These are phyloP conservation scores for Pristiophorus japonicus DNA, from an alignment of 2,113 vertebrate species.

Conservation along the genomic window DNA sequence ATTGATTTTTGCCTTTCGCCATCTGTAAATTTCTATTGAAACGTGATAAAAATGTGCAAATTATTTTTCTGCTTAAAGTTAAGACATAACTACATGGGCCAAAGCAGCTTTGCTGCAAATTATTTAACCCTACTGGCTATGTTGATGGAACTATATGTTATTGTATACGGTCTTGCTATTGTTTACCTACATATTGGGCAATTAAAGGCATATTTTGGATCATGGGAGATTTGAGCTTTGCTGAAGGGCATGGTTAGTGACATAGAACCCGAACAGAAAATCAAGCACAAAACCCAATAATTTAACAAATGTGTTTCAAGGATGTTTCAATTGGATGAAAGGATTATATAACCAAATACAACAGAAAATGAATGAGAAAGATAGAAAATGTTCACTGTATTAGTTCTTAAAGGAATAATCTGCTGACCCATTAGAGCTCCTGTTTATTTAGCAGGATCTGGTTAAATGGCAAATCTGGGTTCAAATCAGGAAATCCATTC, in stretches of 20 bases:
- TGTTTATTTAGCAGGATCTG: not conserved
- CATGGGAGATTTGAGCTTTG: not conserved
- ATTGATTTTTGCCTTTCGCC: slow-evolving; percentile 49
- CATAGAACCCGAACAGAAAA: not conserved
- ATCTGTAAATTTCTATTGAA: slow-evolving; percentile 52
- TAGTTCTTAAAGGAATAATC: not conserved
- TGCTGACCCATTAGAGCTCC: not conserved
- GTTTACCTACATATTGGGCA: not conserved
- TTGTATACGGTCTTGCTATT: not conserved
- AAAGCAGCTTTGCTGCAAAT: not conserved
- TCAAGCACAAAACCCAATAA: not conserved
- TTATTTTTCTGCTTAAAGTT: slow-evolving; percentile 41
- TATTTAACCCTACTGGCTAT: not conserved
- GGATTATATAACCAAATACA: not conserved
- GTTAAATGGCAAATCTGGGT: not conserved
- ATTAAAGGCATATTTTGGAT: not conserved
- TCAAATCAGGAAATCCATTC: not conserved
- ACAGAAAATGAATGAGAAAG: not conserved
- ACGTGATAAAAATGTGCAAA: slow-evolving; percentile 49
- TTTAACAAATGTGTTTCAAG: not conserved
- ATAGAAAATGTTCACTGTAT: not conserved
- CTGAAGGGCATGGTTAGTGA: no score
- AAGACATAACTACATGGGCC: not conserved
- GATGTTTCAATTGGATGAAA: not conserved
- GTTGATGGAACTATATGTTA: not conserved